Conservation (phyloP, 2,797 vertebrate genomes). For the Clarias laeviceps region DNA sequence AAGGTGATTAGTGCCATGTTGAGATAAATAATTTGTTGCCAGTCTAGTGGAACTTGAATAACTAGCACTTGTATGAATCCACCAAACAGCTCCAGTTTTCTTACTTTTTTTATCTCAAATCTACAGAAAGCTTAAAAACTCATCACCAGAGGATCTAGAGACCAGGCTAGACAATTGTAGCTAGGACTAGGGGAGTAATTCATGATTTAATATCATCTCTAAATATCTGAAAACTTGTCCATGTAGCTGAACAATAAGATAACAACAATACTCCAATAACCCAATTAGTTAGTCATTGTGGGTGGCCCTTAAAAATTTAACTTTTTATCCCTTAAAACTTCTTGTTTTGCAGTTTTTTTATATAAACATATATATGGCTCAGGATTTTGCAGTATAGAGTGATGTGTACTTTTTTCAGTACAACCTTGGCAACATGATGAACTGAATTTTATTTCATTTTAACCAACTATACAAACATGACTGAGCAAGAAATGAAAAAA, state of each 20-base stretch:
- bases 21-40: not conserved
- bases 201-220: not conserved
- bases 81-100: not conserved
- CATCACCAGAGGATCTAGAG: not conserved
- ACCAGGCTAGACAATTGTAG: not conserved
- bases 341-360: no score
- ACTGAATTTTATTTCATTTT: no score
- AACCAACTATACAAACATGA: no score
- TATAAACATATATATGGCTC: no score
- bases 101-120: not conserved
- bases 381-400: no score
- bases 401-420: no score
- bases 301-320: no score
- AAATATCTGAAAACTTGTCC: not conserved
- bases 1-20: not conserved
- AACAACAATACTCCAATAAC: no score
- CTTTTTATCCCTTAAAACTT: no score
- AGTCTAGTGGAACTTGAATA: not conserved
- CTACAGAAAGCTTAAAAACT: not conserved
- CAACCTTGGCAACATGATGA: no score
- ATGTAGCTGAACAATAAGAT: not conserved
- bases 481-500: no score
- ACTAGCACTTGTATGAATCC: not conserved
- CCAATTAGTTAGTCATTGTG: no score
- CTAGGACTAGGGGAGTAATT: not conserved